phyloP scores from a whole-genome alignment of 2,888 invertebrate species.

The Argyra leucocephala region DNA sequence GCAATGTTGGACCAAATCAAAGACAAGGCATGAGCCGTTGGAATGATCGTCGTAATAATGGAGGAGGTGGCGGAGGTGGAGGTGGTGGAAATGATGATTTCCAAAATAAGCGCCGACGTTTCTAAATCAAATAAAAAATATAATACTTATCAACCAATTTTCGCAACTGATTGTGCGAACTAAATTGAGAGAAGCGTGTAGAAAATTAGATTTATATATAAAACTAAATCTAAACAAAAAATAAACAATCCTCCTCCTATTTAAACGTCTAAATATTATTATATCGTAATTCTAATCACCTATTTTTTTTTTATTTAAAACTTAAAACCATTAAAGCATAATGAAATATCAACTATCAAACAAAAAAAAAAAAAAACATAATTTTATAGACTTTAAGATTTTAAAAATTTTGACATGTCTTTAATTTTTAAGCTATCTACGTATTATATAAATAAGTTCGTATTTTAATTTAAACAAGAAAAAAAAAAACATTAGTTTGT shows the following conservation, averaged over 20 bases:
- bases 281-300: background rate
- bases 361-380: too few species aligned
- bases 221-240: background rate
- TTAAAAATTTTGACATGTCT: slow-evolving; percentile 10
- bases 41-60: slow-evolving; percentile 30
- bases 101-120: slow-evolving; percentile 38
- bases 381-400: background rate
- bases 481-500: slow-evolving; percentile 1
- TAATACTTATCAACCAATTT: background rate
- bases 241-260: background rate
- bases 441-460: background rate
- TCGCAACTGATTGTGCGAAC: background rate
- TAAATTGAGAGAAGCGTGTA: background rate
- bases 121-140: slow-evolving; percentile 29
- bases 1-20: slow-evolving; percentile 24
- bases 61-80: slow-evolving; percentile 23
- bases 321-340: too few species aligned
- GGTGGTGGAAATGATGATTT: slow-evolving; percentile 24
- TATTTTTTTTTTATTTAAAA: too few species aligned
- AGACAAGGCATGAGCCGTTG: slow-evolving; percentile 17
- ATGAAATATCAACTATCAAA: too few species aligned
- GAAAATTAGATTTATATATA: too few species aligned
- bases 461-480: background rate
- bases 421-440: slow-evolving; percentile 13
- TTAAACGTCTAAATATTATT: too few species aligned